Evolutionary conservation across 2,888 invertebrate species (phyloP), one percentile per base, ranked within the genome.

Genomic region (Cryptus viduatorius): DNA sequence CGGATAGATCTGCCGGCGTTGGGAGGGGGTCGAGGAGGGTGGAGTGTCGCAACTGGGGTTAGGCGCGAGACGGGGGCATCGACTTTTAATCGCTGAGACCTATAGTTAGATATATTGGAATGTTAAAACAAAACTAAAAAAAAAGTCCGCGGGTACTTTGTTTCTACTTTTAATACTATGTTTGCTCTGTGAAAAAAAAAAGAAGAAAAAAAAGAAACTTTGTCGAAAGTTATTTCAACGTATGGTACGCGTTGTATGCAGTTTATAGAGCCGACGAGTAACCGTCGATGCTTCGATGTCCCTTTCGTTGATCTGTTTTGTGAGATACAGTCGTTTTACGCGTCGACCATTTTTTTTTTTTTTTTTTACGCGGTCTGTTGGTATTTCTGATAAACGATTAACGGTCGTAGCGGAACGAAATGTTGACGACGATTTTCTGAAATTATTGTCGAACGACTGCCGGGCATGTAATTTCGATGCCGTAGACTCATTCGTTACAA

Each of bases 401-500:
- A 37, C 37, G 37, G 4, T 37, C 37, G 37, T 37, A 37, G 37
- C 37, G 37, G 37, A 4, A 4, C 5, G 37, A 0, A 4, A 7
- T 37, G 37, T 37, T 37, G 1, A 8, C 37, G 37, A 37, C 37
- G 37, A 37, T 37, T 37, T 37, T 37, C 37, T 4, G 37, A 37
- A 37, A 8, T 37, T 37, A 37, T 37, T 8, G 37, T 8, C 1
- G 37, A 37, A 7, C 7, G 37, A 7, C 37, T 7, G 1, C 37
- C 8, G 37, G 37, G 37, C 7, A 37, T 37, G 4, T 37, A 37
- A 37, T 37, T 37, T 7, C 4, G 7, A 37, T 37, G 7, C 37
- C 37, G 37, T 37, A 37, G 37, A 37, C 37, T 31, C 53, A 19
- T 42, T 77, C 59, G 56, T 29, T 48, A 37, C 71, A 37, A 24